Evolutionary conservation across 2,113 vertebrate genomes (phyloP).

Genomic region (Trematomus loennbergii): DNA sequence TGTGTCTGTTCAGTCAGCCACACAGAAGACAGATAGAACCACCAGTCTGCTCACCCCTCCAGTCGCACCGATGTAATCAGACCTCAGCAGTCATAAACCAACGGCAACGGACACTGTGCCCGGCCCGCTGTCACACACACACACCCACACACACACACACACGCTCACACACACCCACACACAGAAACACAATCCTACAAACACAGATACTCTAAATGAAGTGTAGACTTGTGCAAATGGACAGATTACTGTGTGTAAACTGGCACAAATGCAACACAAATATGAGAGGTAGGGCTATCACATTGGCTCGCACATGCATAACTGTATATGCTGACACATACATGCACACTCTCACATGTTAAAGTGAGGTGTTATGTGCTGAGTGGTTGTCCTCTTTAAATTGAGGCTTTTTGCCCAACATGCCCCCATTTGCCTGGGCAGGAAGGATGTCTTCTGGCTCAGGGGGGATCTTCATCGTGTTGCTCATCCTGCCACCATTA

Average conservation of each 20-base stretch:
- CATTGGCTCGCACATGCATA: constrained; percentile 10
- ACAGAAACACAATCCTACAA: constrained; percentile 6
- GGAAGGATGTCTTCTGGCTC: constrained; percentile 57
- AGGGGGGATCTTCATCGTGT: constrained; percentile 61
- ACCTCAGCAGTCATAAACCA: constrained; percentile 79
- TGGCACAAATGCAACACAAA: constrained; percentile 6
- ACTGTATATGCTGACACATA: constrained; percentile 6
- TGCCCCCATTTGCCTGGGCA: constrained; percentile 44
- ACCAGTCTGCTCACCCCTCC: constrained; percentile 74
- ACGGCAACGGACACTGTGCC: constrained; percentile 71
- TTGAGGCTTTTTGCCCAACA: constrained; percentile 42
- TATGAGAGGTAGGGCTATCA: constrained; percentile 3
- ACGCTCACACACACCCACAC: background rate
- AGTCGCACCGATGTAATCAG: constrained; percentile 79
- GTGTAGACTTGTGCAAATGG: constrained; percentile 21
- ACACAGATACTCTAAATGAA: constrained; percentile 30
- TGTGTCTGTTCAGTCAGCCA: constrained; percentile 75
- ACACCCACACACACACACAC: constrained; percentile 20
- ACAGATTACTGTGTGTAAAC: background rate
- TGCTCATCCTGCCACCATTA: constrained; percentile 48
- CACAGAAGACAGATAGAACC: constrained; percentile 77
- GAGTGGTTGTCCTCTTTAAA: constrained; percentile 49
- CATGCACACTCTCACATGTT: background rate
- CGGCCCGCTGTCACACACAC: constrained; percentile 55
- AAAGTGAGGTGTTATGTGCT: constrained; percentile 3